Base-by-base conservation (phyloP, 2,888 invertebrate genomes). In the Pyrrhia umbra region DNA sequence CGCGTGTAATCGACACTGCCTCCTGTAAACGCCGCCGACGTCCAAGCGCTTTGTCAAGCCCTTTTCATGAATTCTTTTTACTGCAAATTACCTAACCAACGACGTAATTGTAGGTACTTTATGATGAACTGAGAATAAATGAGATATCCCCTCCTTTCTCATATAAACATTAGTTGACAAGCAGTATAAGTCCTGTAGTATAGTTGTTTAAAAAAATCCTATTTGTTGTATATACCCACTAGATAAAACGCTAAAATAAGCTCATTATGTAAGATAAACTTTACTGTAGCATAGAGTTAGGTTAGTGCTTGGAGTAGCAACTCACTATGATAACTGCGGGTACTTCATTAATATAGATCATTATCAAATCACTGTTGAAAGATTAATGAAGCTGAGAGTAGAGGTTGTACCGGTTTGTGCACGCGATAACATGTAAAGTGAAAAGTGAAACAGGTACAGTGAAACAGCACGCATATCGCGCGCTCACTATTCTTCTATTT, bases 31-130 rank as follows among this genome's bases (percentile, higher is more conserved):
- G 80, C 81, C 79, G 86, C 85, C 86, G 84, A 80, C 84, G 78
- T 82, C 84, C 78, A 80, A 77, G 81, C 85, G 82, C 86, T 86
- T 85, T 86, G 86, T 88, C 84, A 85, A 87, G 85, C 78, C 81
- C 85, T 87, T 88, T 86, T 84, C 83, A 85, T 83, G 81, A 81
- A 79, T 81, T 75, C 81, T 86, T 88, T 88, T 85, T 86, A 86
- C 82, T 82, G 85, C 80, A 81, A 84, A 88, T 88, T 82, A 87
- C 84, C 60, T 77, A 68, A 68, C 64, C 57, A 64, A 79, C 80
- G 77, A 83, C 76, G 75, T 59, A 75, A 81, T 83, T 85, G 82
- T 80, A 84, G n/a, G n/a, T n/a, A n/a, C 84, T 84, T 84, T 75
- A 77, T 82, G 78, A 86, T 81, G 80, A 84, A 74, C 54, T 63